Conservation (phyloP, 2,797 vertebrate genomes). For the Distichodus sexfasciatus region DNA sequence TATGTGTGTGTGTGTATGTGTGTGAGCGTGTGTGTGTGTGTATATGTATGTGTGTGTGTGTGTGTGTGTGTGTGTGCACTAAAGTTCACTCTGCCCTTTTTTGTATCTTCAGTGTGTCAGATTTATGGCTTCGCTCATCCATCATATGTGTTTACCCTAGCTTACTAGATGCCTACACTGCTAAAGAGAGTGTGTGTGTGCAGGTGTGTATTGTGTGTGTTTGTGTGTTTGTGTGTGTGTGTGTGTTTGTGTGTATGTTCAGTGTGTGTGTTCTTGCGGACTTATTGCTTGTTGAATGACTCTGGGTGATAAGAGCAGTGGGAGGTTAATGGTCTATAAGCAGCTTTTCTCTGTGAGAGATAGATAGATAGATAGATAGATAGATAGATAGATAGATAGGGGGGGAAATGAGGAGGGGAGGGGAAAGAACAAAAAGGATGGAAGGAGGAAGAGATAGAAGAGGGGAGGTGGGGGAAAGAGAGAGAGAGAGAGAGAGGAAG, state of each 20-base stretch:
- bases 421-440: conserved; percentile 45
- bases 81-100: too few relatives aligned
- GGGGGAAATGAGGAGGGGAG: conserved; percentile 41
- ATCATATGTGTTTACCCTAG: too few relatives aligned
- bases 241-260: conserved; percentile 13
- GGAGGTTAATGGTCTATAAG: conserved; percentile 1
- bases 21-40: conserved; percentile 3
- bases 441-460: conserved; percentile 33
- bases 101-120: too few relatives aligned
- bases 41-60: conserved; percentile 7
- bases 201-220: neutral
- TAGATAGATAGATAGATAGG: neutral
- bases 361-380: neutral
- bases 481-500: neutral
- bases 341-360: neutral
- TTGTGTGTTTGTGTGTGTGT: conserved; percentile 10
- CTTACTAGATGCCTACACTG: too few relatives aligned
- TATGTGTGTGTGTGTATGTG: neutral
- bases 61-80: neutral
- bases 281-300: conserved; percentile 10
- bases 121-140: too few relatives aligned
- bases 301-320: neutral
- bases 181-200: neutral
- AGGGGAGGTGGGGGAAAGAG: too few relatives aligned
- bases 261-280: neutral